Percentiles rank a stretch among this genome's conserved stretches.
Conservation (phyloP, 30 jellyfish, hydroid and myxozoan species). For the Aurelia sp. region DNA sequence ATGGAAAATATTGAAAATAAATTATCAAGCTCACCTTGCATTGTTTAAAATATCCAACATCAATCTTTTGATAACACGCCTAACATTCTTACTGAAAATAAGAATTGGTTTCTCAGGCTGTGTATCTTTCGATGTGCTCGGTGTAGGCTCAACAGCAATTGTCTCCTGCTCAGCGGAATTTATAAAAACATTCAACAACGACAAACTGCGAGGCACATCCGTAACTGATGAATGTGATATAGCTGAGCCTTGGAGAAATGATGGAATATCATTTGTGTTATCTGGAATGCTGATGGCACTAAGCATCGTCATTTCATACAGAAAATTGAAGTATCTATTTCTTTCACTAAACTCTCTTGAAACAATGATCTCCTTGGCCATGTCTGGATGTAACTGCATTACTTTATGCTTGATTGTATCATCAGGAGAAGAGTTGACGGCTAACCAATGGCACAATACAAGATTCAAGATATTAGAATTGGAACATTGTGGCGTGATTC, state of each 20-base stretch:
- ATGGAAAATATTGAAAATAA: too few relatives aligned
- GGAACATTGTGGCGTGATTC: not conserved
- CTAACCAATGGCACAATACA: conserved; percentile 26
- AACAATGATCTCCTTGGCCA: conserved; percentile 8
- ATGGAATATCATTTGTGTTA: not conserved
- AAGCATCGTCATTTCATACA: conserved; percentile 33
- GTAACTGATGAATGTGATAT: not conserved
- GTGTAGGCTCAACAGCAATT: not conserved
- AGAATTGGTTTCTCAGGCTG: not conserved
- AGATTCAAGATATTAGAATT: not conserved
- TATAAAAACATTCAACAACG: conserved; percentile 21
- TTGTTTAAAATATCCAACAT: conserved; percentile 14
- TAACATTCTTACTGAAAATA: not conserved
- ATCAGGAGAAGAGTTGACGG: conserved; percentile 1
- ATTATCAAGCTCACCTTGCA: conserved; percentile 21
- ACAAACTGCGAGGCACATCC: conserved; percentile 10
- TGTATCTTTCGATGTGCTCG: not conserved
- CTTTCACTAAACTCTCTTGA: conserved; percentile 13
- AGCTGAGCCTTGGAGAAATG: not conserved
- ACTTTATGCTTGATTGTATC: not conserved
- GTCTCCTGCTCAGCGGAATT: not conserved
- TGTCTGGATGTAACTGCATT: conserved; percentile 12
- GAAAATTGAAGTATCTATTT: conserved; percentile 12
- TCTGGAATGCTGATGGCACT: not conserved
- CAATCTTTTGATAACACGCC: not conserved